Base-by-base conservation (phyloP, 2,888 invertebrate species). In the Neoitamus cyanurus region DNA sequence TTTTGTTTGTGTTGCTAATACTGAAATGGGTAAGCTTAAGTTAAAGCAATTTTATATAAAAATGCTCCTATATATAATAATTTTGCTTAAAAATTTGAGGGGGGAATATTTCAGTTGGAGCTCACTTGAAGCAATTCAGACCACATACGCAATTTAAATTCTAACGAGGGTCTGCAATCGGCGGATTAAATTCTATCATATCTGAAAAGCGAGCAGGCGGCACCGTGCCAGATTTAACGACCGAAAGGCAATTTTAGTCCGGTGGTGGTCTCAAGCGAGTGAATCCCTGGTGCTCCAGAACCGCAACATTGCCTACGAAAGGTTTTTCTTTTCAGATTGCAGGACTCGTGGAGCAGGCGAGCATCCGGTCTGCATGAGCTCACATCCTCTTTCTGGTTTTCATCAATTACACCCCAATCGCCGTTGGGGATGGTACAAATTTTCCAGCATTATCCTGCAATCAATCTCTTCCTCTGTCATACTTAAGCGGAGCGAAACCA, bases 391-490 rank as follows among this genome's bases (percentile, higher is more conserved):
- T 58, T 58, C 42, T 58, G 58, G 58, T 58, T 58, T 58, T 58
- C 58, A 58, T 58, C 58, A 58, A 58, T 58, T 58, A 58, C 58
- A 58, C 58, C 58, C 58, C 58, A 15, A 20, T 58, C 58, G 58
- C 25, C 25, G 15, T 0, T 58, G 25, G 58, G 58, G 25, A 20
- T 58, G 58, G 58, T 20, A 58, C 9, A 58, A 58, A 58, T 58
- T 58, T 58, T 58, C 58, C 58, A 58, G 7, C 58, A 58, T 58
- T 58, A 58, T 58, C 34, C 73, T 36, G 73, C 73, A 73, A 34
- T 58, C 36, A 73, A 73, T 73, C 73, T 73, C 37, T 31, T 37
- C 73, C 73, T 73, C 36, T 73, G 73, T 73, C 73, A 36, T 73
- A 73, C 73, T 72, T 73, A 73, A 73, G 36, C 31, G 36, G 73